Base-by-base conservation (phyloP, 2,888 invertebrate genomes). In the Lamellibrachia satsuma region DNA sequence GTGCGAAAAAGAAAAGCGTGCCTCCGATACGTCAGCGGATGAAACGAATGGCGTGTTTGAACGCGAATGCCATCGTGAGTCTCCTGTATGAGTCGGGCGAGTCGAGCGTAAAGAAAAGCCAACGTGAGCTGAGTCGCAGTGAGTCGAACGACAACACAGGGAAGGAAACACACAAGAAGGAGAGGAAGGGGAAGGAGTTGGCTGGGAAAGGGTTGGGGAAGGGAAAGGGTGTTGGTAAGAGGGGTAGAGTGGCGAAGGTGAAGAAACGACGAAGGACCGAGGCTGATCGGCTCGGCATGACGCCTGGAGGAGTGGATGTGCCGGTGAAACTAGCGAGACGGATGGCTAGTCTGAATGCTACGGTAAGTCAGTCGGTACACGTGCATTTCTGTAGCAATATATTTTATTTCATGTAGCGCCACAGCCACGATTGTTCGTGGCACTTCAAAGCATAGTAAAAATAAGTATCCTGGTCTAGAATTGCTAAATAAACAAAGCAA, bases 321-420 rank as follows among this genome's bases (percentile, higher is more conserved):
- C 75, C 75, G 11, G 75, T 75, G 75, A 75, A 75, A 75, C 75
- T 93, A 27, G 93, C 94, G 11, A 94, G 92, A 90, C 91, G 94
- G 57, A 93, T 94, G 93, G 94, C 94, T 52, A 94, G 94, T 92
- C 93, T 94, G n/a, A 94, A 94, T 93, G 94, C 94, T n/a, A 92
- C 93, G 93, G 94, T 94, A 91, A 91, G 92, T 60, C 90, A 8
- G 9, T n/a, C 9, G 91, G 75, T 52, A 52, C 22, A 75, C 4
- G 75, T 75, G 2, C 22, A n/a, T 75, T 6, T 75, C 22, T 75
- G 22, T 22, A 39, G 0, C 39, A 39, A 39, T 39, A 39, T 39
- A 39, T 39, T 39, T 39, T 39, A 39, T 39, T 39, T 39, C 39
- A 39, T 39, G 39, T 39, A 39, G 39, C 39, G 39, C 39, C 39